Conservation (phyloP, 2,888 invertebrate species). For the Lumbricus terrestris region DNA sequence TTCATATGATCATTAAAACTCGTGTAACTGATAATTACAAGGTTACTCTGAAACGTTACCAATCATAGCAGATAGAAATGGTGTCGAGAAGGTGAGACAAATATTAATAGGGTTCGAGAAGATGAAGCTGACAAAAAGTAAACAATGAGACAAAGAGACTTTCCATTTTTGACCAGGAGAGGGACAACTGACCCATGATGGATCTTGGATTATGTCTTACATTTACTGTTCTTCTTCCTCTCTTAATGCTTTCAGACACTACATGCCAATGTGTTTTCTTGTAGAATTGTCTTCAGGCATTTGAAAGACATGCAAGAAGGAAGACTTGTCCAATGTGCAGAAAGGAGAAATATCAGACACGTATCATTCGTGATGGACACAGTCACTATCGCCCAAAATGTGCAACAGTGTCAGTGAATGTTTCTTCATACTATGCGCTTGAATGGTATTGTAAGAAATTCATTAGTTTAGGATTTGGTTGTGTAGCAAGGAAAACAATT, state of each 20-base stretch:
- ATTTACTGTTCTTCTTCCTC: neutral
- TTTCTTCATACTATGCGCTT: neutral
- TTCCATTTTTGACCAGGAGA: neutral
- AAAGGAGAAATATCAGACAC: constrained; percentile 55
- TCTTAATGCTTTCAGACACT: neutral
- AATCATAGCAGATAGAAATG: neutral
- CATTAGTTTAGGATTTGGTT: neutral
- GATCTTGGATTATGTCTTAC: neutral
- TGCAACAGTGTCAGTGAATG: constrained; percentile 50
- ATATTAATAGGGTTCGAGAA: neutral
- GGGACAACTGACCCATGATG: too few relatives aligned
- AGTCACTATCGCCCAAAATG: constrained; percentile 48
- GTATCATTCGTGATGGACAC: constrained; percentile 57
- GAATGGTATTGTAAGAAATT: neutral
- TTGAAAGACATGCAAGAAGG: constrained; percentile 57
- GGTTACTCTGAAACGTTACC: neutral
- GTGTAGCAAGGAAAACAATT: neutral
- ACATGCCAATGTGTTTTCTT: constrained; percentile 4
- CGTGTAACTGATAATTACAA: neutral
- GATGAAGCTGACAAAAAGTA: neutral
- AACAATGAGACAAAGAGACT: neutral
- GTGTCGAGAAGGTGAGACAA: neutral
- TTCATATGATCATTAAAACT: too few relatives aligned
- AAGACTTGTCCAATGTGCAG: constrained; percentile 60
- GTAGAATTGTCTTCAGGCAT: constrained; percentile 55